phyloP scores from a whole-genome alignment of 2,888 invertebrate species.

The Taenaris catops region DNA sequence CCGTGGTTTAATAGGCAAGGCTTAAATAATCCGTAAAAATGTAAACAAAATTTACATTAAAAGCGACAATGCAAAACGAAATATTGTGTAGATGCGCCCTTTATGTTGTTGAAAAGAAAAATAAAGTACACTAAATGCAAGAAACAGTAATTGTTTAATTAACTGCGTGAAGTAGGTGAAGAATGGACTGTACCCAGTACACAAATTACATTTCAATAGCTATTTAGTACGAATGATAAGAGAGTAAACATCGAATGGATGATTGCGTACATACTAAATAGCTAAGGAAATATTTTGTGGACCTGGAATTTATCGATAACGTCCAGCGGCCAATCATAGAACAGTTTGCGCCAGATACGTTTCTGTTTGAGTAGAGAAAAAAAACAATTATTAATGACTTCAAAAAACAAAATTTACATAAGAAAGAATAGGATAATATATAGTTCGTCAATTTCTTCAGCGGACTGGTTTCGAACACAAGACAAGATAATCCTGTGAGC shows the following conservation, averaged over 20 bases:
- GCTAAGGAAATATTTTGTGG: conserved; percentile 42
- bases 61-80: background rate
- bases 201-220: conserved; percentile 42
- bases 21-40: too few species aligned
- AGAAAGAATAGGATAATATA: background rate
- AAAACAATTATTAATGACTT: conserved; percentile 26
- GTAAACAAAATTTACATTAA: background rate
- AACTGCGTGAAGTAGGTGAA: conserved; percentile 18
- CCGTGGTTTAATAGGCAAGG: too few species aligned
- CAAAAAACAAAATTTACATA: conserved; percentile 2
- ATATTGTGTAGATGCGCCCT: conserved; percentile 22
- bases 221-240: conserved; percentile 41
- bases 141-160: conserved; percentile 3
- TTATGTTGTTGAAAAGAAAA: conserved; percentile 5
- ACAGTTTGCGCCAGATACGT: conserved; percentile 38
- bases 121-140: conserved; percentile 12
- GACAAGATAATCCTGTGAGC: too few species aligned
- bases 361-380: conserved; percentile 35
- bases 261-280: conserved; percentile 44
- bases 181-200: conserved; percentile 28
- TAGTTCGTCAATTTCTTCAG: conserved; percentile 1
- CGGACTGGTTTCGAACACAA: too few species aligned
- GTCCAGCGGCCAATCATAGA: conserved; percentile 42
- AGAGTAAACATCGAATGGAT: conserved; percentile 33
- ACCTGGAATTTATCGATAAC: conserved; percentile 40